Evolutionary conservation across 1,140 invertebrate species (phyloP).

Genomic region (Eupristina koningsbergeri): DNA sequence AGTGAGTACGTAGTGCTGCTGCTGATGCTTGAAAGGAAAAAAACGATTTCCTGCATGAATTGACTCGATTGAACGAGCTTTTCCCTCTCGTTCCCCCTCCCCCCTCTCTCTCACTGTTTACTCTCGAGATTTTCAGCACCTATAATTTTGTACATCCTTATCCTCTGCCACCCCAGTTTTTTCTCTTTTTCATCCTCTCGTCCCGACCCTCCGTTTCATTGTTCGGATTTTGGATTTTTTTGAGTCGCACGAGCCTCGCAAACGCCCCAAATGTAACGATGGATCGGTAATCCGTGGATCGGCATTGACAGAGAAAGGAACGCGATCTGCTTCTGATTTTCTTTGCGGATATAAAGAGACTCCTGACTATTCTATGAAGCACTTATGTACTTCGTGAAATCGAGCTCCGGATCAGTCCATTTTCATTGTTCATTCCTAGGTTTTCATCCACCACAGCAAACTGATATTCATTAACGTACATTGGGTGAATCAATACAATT

Average conservation of each 20-base stretch:
- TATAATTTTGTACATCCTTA: slow-evolving; percentile 58
- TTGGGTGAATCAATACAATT: not conserved
- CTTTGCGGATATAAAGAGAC: not conserved
- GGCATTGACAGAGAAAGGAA: slow-evolving; percentile 17
- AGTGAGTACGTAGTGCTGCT: too few relatives aligned
- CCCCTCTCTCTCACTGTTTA: slow-evolving; percentile 60
- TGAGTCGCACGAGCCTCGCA: not conserved
- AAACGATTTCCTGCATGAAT: slow-evolving; percentile 64
- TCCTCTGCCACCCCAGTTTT: not conserved
- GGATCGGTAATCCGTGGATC: slow-evolving; percentile 30
- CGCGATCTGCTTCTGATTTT: slow-evolving; percentile 43
- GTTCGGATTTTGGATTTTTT: slow-evolving; percentile 1
- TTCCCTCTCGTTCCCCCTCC: slow-evolving; percentile 1
- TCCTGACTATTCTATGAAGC: not conserved
- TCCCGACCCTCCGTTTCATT: not conserved
- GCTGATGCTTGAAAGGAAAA: slow-evolving; percentile 28
- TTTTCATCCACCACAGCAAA: not conserved
- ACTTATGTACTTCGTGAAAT: not conserved
- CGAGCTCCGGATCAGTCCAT: slow-evolving; percentile 13
- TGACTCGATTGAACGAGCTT: slow-evolving; percentile 47
- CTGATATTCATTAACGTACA: slow-evolving; percentile 24
- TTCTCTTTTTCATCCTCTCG: not conserved
- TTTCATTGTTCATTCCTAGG: slow-evolving; percentile 21
- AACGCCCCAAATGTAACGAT: not conserved
- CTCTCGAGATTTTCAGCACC: slow-evolving; percentile 63